Evolutionary conservation across 2,888 invertebrate species (phyloP), one percentile per base, ranked within the genome.

Genomic region (Acrocera orbiculus): DNA sequence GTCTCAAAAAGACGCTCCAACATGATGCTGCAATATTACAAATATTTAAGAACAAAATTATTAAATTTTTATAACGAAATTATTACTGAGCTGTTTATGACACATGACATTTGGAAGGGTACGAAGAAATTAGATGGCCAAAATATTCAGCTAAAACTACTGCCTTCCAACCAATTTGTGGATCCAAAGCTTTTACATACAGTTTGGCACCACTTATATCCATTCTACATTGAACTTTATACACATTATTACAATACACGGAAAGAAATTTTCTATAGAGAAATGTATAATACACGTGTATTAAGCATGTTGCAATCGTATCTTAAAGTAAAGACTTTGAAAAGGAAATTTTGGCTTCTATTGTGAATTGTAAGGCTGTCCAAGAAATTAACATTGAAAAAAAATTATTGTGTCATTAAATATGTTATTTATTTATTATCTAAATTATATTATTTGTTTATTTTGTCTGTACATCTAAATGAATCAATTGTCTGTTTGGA

Each of bases 91-190:
- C 51, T 34, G 61, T 57, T 34, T 52, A 42, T 11, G 50, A 50
- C 31, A 57, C 51, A n/a, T 52, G 43, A 7, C n/a, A n/a, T n/a
- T 44, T 43, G 27, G 40, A 41, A 47, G 66, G 50, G 47, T 58
- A 46, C 38, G 61, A 56, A 63, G 95, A 96, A 37, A 96, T 70
- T 33, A 92, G 52, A 68, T 80, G 76, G 0, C 98, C 98, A 34
- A 92, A 86, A 65, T 98, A 98, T 65, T 98, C 98, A 10, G 80
- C 70, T 34, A 98, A 57, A 58, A 98, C 98, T 1, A 98, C 96
- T 13, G 92, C 92, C 47, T 79, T 83, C 96, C 96, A 98, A 4
- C 92, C 87, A 48, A 98, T 86, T 64, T 98, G 98, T 3, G 95
- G 93, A 3, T 98, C 60, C 34, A 98, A 68, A 63, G 98, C 96